Evolutionary conservation across 2,797 vertebrate species (phyloP).

Genomic region (Sandelia bainsii): DNA sequence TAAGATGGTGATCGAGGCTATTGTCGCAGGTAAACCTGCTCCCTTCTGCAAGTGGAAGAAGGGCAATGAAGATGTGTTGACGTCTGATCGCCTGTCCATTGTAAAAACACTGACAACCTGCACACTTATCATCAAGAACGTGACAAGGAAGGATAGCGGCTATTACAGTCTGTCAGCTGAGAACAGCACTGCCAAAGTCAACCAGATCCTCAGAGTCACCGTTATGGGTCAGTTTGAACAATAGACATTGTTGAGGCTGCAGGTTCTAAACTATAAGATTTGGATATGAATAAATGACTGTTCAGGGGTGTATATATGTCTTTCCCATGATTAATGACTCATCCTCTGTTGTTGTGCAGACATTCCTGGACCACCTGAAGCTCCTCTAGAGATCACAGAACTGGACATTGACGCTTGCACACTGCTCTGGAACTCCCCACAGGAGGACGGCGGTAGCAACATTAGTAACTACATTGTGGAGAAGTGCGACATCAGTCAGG

Average conservation of each 20-base stretch:
- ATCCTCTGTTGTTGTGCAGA: conserved; percentile 79
- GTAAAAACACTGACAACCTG: conserved; percentile 90
- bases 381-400: conserved; percentile 92
- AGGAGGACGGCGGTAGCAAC: conserved; percentile 96
- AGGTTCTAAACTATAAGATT: neutral
- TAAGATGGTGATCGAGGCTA: conserved; percentile 94
- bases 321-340: neutral
- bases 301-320: neutral
- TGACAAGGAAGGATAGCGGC: conserved; percentile 91
- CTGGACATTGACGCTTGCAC: conserved; percentile 94
- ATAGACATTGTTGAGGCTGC: neutral
- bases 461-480: conserved; percentile 98
- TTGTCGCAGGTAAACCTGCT: conserved; percentile 93
- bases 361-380: conserved; percentile 94
- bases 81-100: conserved; percentile 92
- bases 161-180: conserved; percentile 95
- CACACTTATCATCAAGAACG: conserved; percentile 93
- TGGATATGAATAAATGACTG: neutral
- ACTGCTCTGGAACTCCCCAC: conserved; percentile 94
- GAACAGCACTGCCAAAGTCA: conserved; percentile 90
- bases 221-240: conserved; percentile 91
- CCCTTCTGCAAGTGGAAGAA: conserved; percentile 93
- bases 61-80: conserved; percentile 90
- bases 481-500: conserved; percentile 94
- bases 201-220: conserved; percentile 91